Percentiles rank a stretch among this genome's conserved stretches.
phyloP scores from a whole-genome alignment of 2,113 vertebrate genomes.

The Phrynocephalus versicolor region DNA sequence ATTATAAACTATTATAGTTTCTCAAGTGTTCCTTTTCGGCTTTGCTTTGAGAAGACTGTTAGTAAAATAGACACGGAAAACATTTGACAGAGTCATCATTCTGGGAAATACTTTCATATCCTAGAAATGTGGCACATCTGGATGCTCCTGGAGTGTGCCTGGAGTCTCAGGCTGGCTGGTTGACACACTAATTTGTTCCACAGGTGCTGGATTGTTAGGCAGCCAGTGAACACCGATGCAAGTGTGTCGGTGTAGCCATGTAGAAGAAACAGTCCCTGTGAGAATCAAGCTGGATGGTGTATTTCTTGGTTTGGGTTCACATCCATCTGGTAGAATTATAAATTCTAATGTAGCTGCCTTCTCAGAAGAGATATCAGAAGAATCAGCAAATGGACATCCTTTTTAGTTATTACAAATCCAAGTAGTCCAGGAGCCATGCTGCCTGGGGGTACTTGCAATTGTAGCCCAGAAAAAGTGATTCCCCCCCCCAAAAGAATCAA shows the following conservation, averaged over 20 bases:
- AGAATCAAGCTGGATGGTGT: neutral
- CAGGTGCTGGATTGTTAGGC: neutral
- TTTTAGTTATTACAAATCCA: too few relatives aligned
- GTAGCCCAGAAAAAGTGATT: neutral
- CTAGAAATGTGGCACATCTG: slow-evolving; percentile 7
- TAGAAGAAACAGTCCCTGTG: neutral
- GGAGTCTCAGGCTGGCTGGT: neutral
- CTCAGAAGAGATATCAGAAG: neutral
- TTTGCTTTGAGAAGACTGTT: neutral
- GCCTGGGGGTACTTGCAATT: too few relatives aligned
- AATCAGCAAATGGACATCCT: neutral
- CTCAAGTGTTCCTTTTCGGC: neutral
- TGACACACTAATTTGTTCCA: slow-evolving; percentile 1
- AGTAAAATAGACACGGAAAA: neutral
- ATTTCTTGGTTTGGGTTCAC: neutral
- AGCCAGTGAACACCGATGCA: slow-evolving; percentile 3
- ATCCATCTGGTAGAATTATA: slow-evolving; percentile 8
- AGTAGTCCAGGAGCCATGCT: neutral
- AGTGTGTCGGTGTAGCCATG: neutral
- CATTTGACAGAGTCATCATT: neutral
- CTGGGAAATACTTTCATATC: neutral
- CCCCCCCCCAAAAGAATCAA: too few relatives aligned
- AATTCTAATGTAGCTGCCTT: neutral
- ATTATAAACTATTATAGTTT: neutral
- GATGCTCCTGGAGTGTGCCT: neutral